Percentiles rank a stretch among this genome's conserved stretches.
Evolutionary conservation across 2,113 vertebrate genomes (phyloP).

Genomic region (Anthoscopus minutus): DNA sequence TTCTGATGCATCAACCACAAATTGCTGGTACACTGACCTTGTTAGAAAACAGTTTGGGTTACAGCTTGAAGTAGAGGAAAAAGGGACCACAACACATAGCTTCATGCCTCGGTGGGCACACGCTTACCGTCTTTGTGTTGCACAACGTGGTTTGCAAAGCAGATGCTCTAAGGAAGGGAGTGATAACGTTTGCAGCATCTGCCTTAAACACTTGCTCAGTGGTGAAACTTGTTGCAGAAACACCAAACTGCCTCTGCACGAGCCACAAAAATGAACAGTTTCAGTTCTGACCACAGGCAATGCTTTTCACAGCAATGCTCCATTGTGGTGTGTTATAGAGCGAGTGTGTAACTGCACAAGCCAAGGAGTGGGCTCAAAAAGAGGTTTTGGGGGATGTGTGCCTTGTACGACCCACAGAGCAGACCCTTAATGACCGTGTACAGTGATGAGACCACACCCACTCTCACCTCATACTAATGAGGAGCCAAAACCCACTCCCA

Average conservation of each 20-base stretch:
- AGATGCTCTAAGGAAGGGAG: neutral
- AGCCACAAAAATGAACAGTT: neutral
- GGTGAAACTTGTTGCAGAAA: neutral
- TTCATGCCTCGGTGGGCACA: neutral
- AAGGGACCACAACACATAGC: neutral
- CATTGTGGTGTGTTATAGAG: fast-evolving
- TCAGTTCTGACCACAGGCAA: neutral
- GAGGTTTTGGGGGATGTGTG: neutral
- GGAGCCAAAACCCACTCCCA: neutral
- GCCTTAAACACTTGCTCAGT: neutral
- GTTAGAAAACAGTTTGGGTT: neutral
- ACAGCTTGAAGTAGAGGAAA: neutral
- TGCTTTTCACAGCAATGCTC: neutral
- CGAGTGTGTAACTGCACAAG: neutral
- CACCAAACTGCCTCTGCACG: neutral
- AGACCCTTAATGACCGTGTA: neutral
- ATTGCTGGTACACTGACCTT: neutral
- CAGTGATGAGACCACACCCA: neutral
- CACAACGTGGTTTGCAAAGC: neutral
- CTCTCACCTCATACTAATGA: neutral
- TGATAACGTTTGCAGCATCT: neutral
- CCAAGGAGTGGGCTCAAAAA: neutral
- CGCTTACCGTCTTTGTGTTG: neutral
- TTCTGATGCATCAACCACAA: neutral
- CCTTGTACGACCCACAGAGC: fast-evolving